Percentiles rank a stretch among this genome's conserved stretches.
Evolutionary conservation across 2,113 vertebrate genomes (phyloP).

Genomic region (Labrus mixtus): DNA sequence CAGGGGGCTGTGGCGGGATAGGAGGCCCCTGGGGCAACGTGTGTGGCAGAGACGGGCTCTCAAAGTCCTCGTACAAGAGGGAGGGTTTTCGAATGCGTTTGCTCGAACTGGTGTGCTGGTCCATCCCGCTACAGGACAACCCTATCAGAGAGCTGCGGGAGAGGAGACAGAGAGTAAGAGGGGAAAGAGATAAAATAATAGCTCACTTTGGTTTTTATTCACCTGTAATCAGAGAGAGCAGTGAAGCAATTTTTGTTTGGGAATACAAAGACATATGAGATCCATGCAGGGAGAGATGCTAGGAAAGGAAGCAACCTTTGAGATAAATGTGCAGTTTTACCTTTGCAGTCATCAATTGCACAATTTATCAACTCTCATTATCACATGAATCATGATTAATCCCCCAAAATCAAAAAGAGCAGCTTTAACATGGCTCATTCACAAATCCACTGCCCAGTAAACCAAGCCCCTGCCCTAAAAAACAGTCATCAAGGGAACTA

Average conservation of each 20-base stretch:
- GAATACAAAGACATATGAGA: too few relatives aligned
- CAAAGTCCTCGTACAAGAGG: slow-evolving; percentile 92
- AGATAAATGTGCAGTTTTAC: too few relatives aligned
- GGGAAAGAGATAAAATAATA: not conserved
- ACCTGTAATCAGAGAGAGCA: too few relatives aligned
- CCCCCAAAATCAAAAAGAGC: not conserved
- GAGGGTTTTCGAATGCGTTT: slow-evolving; percentile 96
- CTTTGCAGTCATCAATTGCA: slow-evolving; percentile 2
- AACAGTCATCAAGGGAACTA: slow-evolving; percentile 17
- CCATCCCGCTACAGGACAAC: slow-evolving; percentile 74
- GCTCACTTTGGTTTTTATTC: too few relatives aligned
- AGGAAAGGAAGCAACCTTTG: too few relatives aligned
- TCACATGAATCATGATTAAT: not conserved
- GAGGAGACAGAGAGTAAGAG: not conserved
- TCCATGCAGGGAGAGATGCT: too few relatives aligned
- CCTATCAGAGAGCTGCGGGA: slow-evolving; percentile 74
- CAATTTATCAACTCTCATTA: not conserved
- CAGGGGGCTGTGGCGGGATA: slow-evolving; percentile 77
- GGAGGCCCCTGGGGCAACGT: slow-evolving; percentile 75
- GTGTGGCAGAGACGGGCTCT: slow-evolving; percentile 88
- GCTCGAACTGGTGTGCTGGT: slow-evolving; percentile 79
- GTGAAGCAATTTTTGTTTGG: too few relatives aligned
- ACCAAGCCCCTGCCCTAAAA: not conserved
- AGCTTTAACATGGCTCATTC: slow-evolving; percentile 2
- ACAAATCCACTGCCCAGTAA: not conserved